These are phyloP conservation scores for Rotaria sp. DNA, from an alignment of 2,888 invertebrate genomes.

Conservation along the genomic window DNA sequence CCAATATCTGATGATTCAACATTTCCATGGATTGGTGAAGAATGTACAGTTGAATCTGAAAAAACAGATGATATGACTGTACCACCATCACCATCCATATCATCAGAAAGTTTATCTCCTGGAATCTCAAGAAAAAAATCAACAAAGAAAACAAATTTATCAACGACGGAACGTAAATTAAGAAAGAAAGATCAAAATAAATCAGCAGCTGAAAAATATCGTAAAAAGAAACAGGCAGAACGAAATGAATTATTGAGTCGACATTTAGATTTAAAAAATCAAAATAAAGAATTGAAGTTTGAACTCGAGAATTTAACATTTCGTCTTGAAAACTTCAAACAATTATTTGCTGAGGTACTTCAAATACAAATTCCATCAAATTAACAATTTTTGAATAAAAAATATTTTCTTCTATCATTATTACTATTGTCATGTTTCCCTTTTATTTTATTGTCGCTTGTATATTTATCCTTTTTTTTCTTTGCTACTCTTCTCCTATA, in stretches of 20 bases:
- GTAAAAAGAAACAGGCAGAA: neutral
- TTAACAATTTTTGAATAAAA: neutral
- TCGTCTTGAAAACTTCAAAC: neutral
- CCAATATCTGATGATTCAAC: neutral
- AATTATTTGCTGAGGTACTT: neutral
- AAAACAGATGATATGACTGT: neutral
- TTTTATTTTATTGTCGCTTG: neutral
- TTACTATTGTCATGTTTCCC: neutral
- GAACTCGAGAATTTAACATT: neutral
- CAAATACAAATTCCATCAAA: neutral
- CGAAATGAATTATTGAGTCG: neutral
- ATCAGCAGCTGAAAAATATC: slow-evolving; percentile 22
- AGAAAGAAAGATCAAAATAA: slow-evolving; percentile 18
- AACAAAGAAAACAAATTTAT: neutral
- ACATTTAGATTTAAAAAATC: neutral
- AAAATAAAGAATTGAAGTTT: neutral
- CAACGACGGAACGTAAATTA: neutral
- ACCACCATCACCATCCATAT: neutral
- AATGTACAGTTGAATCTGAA: neutral
- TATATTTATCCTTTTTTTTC: no score
- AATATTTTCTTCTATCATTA: neutral
- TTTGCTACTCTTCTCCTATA: no score
- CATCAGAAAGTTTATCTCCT: neutral
- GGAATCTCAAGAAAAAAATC: neutral
- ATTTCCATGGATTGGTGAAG: neutral